Percentiles rank a stretch among this genome's conserved stretches.
Evolutionary conservation across 35 echinoderm and acorn worm genomes (phyloP).

Genomic region (Patiria miniata): DNA sequence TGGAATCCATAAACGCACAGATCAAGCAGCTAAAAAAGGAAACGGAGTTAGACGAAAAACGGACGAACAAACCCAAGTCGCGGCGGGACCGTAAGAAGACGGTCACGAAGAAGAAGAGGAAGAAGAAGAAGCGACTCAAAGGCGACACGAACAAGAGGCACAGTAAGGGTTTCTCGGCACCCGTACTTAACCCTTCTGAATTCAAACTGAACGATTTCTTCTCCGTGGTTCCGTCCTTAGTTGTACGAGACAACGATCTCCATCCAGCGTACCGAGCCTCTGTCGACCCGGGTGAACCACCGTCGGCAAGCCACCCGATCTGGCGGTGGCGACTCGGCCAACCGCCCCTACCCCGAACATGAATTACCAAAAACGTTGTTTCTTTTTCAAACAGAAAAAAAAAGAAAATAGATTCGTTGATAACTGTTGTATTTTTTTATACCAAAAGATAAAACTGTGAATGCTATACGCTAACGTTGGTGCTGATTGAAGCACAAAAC

Average conservation of each 20-base stretch:
- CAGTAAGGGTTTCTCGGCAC: not conserved
- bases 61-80: not conserved
- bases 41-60: not conserved
- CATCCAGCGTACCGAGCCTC: constrained; percentile 21
- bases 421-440: too few species aligned
- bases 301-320: constrained; percentile 36
- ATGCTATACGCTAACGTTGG: too few species aligned
- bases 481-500: too few species aligned
- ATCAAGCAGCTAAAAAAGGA: not conserved
- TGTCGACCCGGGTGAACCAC: constrained; percentile 11
- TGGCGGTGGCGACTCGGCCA: constrained; percentile 47
- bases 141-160: not conserved
- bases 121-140: not conserved
- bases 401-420: too few species aligned
- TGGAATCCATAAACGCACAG: constrained; percentile 10
- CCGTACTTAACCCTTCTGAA: not conserved
- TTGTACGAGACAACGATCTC: constrained; percentile 38
- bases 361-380: not conserved
- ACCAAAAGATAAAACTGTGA: too few species aligned
- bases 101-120: not conserved
- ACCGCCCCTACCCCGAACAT: constrained; percentile 8
- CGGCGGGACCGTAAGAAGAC: not conserved
- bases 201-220: constrained; percentile 33
- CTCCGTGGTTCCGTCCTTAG: constrained; percentile 34
- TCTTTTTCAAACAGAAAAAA: too few species aligned